Evolutionary conservation across 2,888 invertebrate species (phyloP), one percentile per base, ranked within the genome.

Genomic region (Pimpla rufipes): DNA sequence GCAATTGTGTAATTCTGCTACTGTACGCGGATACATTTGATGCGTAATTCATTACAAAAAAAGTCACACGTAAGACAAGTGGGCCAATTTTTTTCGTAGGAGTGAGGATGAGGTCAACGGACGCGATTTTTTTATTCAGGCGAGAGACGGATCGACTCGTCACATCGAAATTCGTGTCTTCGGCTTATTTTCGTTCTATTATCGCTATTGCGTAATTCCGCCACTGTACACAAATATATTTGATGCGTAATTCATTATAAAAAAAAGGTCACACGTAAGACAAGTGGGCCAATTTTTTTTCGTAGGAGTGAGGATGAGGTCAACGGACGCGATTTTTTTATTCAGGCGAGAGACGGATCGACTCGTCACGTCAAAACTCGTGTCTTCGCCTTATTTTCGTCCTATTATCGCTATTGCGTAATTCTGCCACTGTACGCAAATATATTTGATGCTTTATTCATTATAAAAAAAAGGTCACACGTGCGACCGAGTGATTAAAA

Each of bases 251-350:
- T 21, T 40, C 40, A 45, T 67, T 55, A 29, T 8, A 35, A 73
- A 42, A 52, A 55, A 37, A 68, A 42, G 71, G 57, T 76, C 68
- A 64, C 55, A 62, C 67, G 62, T 62, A 50, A 18, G 62, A 45
- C 64, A 90, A 91, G 89, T 90, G 87, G 91, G 89, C 90, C 90
- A 90, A 90, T 89, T 90, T 89, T 11, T 23, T 8, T 88, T 89
- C 85, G 66, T 66, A 57, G 50, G 18, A 50, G 87, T 5, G 85
- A 75, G 84, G 88, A 91, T 89, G 90, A 91, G 88, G 89, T 91
- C 90, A 90, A 87, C 83, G 50, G 86, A 73, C 83, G 47, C 62
- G 74, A 68, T 37, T 79, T 76, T n/a, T n/a, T 77, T 45, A 79
- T 79, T 16, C 71, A 70, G 37, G 57, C 47, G 35, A 55, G 35